phyloP scores from a whole-genome alignment of 2,888 invertebrate genomes.

The Rutpela maculata region DNA sequence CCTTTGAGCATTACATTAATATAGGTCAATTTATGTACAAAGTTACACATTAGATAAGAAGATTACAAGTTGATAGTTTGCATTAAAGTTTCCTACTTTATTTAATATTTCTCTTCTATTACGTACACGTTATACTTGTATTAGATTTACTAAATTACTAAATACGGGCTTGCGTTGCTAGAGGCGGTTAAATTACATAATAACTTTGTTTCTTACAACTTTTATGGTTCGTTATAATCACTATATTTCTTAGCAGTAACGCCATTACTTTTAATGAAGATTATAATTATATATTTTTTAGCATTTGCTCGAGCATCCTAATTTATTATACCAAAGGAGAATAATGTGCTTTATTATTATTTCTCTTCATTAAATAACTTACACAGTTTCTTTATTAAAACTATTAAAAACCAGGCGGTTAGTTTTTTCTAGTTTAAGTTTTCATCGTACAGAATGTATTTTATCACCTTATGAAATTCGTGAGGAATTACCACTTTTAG shows the following conservation, averaged over 20 bases:
- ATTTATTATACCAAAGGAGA: not conserved
- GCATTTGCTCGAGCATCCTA: not conserved
- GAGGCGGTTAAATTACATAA: constrained; percentile 23
- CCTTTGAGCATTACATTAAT: no score
- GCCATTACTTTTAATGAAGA: constrained; percentile 19
- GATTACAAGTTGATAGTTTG: no score
- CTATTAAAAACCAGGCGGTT: no score
- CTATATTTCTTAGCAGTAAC: constrained; percentile 20
- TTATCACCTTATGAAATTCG: no score
- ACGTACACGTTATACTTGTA: constrained; percentile 7
- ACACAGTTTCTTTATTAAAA: no score
- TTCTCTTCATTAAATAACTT: no score
- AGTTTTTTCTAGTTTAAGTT: no score
- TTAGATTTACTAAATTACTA: constrained; percentile 24
- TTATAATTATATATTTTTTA: constrained; percentile 11
- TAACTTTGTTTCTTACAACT: constrained; percentile 25
- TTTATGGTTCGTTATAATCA: constrained; percentile 30
- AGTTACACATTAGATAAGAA: no score
- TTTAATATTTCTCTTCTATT: not conserved
- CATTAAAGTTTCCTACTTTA: no score
- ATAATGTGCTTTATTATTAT: not conserved
- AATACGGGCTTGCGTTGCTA: constrained; percentile 28
- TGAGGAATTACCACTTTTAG: no score
- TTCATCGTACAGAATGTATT: no score
- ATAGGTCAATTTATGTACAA: no score